Conservation (phyloP, 2,113 vertebrate genomes). For the Manacus vitellinus region DNA sequence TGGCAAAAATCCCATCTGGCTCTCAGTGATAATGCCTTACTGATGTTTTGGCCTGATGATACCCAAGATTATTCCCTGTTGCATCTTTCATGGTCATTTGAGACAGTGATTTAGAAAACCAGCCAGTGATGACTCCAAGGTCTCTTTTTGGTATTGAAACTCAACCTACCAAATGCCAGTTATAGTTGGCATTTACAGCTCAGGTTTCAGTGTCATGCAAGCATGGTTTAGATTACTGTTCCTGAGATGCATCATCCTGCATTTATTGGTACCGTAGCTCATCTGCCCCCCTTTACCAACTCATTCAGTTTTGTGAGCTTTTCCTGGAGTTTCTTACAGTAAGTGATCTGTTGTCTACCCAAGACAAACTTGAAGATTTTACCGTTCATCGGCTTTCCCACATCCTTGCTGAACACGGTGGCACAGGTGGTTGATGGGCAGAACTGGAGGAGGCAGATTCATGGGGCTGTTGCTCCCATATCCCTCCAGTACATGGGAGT, state of each 20-base stretch:
- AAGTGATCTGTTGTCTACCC: not conserved
- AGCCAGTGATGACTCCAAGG: not conserved
- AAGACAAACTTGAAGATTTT: not conserved
- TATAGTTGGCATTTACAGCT: not conserved
- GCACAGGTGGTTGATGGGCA: not conserved
- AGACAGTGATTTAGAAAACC: not conserved
- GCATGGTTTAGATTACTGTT: not conserved
- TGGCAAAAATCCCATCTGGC: not conserved
- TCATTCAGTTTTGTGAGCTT: not conserved
- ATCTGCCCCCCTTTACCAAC: not conserved
- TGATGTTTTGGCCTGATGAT: not conserved
- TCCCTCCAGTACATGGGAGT: rapidly evolving
- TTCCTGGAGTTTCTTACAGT: not conserved
- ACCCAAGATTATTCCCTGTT: not conserved
- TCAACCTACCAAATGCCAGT: not conserved
- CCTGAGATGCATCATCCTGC: not conserved
- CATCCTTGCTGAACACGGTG: not conserved
- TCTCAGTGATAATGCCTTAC: not conserved
- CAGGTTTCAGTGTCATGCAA: not conserved
- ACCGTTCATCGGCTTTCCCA: not conserved
- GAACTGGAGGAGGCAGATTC: not conserved
- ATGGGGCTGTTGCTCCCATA: rapidly evolving
- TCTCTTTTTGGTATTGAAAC: not conserved
- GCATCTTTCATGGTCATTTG: not conserved
- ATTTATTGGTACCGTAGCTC: not conserved